Conservation (phyloP, 2,113 vertebrate species). For the Nesogale talazaci region DNA sequence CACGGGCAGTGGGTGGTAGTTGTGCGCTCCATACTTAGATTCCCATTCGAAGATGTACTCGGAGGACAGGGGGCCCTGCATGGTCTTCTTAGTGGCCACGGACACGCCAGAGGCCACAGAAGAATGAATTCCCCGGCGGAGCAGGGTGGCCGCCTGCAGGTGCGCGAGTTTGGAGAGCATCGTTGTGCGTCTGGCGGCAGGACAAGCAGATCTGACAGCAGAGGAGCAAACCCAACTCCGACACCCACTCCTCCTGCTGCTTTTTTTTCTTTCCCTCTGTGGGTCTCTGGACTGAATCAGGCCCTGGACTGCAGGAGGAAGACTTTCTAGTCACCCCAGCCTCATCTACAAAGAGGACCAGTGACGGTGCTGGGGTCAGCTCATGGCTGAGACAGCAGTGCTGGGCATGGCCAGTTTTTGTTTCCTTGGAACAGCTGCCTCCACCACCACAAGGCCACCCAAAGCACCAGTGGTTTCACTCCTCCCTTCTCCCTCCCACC, state of each 20-base stretch:
- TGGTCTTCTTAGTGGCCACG: slow-evolving; percentile 82
- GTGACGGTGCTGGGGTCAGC: not conserved
- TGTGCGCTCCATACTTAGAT: too few species aligned
- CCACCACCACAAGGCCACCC: too few species aligned
- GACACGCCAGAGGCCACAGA: slow-evolving; percentile 84
- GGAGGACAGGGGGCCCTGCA: slow-evolving; percentile 83
- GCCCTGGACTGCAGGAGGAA: not conserved
- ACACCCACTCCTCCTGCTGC: too few species aligned
- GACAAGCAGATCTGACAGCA: slow-evolving; percentile 58
- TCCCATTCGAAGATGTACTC: slow-evolving; percentile 94
- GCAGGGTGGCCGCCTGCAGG: slow-evolving; percentile 64
- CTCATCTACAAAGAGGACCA: not conserved
- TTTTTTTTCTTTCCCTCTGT: not conserved
- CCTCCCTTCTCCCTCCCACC: not conserved
- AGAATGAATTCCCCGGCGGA: slow-evolving; percentile 83
- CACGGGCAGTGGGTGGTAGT: slow-evolving; percentile 97
- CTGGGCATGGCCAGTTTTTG: not conserved
- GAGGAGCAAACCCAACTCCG: too few species aligned
- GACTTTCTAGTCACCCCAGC: not conserved
- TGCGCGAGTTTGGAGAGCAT: slow-evolving; percentile 87
- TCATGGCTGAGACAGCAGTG: not conserved
- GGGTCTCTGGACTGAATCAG: not conserved
- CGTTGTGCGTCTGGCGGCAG: slow-evolving; percentile 39
- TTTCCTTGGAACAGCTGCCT: too few species aligned
- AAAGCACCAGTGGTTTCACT: too few species aligned